These are phyloP conservation scores for Morpho helenor DNA, from an alignment of 2,888 invertebrate species.

Conservation along the genomic window DNA sequence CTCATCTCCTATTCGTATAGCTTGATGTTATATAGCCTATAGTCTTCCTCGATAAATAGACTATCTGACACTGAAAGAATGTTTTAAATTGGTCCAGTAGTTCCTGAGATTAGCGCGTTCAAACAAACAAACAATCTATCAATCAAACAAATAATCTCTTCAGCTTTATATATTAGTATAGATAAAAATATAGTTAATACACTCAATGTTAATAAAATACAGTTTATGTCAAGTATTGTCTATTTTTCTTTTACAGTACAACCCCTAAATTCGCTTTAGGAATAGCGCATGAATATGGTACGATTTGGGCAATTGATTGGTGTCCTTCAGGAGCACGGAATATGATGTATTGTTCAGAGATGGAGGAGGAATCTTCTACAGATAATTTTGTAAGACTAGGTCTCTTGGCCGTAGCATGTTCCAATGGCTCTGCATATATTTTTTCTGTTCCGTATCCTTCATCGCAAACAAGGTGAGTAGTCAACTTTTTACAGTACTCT, in stretches of 20 bases:
- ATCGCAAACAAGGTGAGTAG: conserved; percentile 39
- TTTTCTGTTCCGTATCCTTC: conserved; percentile 78
- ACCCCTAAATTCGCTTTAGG: conserved; percentile 70
- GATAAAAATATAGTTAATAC: too few species aligned
- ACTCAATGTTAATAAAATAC: too few species aligned
- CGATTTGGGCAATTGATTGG: conserved; percentile 86
- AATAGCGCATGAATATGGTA: conserved; percentile 81
- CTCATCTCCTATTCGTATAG: too few species aligned
- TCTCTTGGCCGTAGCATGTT: conserved; percentile 84
- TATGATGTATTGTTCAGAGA: conserved; percentile 9
- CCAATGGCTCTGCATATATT: conserved; percentile 81
- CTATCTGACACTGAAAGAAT: too few species aligned
- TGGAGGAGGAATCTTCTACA: conserved; percentile 4
- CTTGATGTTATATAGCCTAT: too few species aligned
- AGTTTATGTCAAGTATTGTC: too few species aligned
- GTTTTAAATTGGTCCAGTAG: too few species aligned
- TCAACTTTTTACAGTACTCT: background rate
- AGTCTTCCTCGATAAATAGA: too few species aligned
- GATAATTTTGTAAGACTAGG: conserved; percentile 74
- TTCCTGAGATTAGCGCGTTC: too few species aligned
- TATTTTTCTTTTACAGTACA: conserved; percentile 32
- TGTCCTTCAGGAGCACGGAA: conserved; percentile 87
- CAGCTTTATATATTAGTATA: too few species aligned
- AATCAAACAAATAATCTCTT: too few species aligned
- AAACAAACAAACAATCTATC: too few species aligned